Conservation (phyloP, 2,888 invertebrate genomes). For the Chironomus riparius region DNA sequence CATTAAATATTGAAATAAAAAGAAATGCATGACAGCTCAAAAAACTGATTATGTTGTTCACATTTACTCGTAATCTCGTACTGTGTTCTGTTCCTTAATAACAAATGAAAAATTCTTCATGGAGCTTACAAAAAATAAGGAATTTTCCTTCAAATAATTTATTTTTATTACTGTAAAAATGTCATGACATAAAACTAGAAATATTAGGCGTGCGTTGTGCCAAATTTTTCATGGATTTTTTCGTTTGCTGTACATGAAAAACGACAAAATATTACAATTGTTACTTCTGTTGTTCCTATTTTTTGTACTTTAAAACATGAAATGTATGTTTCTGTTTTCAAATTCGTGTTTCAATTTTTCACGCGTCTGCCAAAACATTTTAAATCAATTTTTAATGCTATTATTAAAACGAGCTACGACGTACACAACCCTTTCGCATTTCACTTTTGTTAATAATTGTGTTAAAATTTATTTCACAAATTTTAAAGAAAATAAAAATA, state of each 20-base stretch:
- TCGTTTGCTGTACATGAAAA: neutral
- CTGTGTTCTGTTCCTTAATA: too few species aligned
- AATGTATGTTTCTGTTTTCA: neutral
- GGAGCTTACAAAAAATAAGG: neutral
- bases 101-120: neutral
- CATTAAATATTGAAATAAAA: too few species aligned
- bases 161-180: neutral
- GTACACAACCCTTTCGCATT: slow-evolving; percentile 16
- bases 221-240: neutral
- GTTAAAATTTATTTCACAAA: neutral
- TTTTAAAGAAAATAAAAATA: neutral
- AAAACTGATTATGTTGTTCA: too few species aligned
- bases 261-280: neutral
- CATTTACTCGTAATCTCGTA: too few species aligned
- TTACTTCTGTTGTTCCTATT: neutral
- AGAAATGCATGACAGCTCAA: too few species aligned
- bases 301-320: neutral
- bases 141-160: neutral
- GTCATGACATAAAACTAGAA: neutral
- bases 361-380: slow-evolving; percentile 26
- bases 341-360: slow-evolving; percentile 17
- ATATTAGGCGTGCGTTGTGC: neutral
- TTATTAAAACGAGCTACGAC: neutral
- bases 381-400: slow-evolving; percentile 25
- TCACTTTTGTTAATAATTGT: neutral